Evolutionary conservation across 37 sponge, comb jelly and placozoan genomes (phyloP), one percentile per base, ranked within the genome.

Genomic region (Beroe ovata): DNA sequence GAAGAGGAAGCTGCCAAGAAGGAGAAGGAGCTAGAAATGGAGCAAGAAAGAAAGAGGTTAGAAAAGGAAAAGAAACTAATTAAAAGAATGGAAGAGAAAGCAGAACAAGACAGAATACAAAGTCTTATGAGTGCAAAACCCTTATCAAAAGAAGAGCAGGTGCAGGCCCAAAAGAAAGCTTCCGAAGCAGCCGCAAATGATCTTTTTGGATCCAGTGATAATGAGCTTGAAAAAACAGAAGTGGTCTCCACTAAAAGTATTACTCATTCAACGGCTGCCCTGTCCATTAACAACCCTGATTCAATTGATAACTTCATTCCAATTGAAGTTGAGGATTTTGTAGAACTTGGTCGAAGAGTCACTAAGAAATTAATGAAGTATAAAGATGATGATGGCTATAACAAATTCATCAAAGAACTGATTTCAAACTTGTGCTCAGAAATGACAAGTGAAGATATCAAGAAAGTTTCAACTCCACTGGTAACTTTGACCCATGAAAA

Each of bases 331-430:
- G 84, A 77, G 11, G 84, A 77, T 20, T 77, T 77, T 41, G 54
- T 26, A 0, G 84, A 77, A 77, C 84, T 77, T 39, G 39, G 29
- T 35, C 26, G 84, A 42, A 77, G 84, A 77, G 33, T 42, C 2
- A 26, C 54, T 3, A 39, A 42, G 26, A 77, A 77, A 36, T 42
- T 77, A 25, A 77, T 23, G 84, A 77, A 77, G 39, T 77, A 77
- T 77, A 33, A 77, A n/a, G 84, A 33, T 77, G 84, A 77, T 36
- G 84, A 77, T 20, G 42, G 84, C 11, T 77, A 77, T 77, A 42
- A 6, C 47, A 77, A 36, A 19, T 77, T 77, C 28, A 42, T 77
- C 21, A 77, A 29, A 77, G 84, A 77, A n/a, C 25, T 77, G 25
- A 19, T 42, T 42, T 35, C 54, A 3, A 54, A 77, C 1, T 54